Percentiles rank a stretch among this genome's conserved stretches.
Conservation (phyloP, 2,888 invertebrate genomes). For the Rhagophthalmus giganteus region DNA sequence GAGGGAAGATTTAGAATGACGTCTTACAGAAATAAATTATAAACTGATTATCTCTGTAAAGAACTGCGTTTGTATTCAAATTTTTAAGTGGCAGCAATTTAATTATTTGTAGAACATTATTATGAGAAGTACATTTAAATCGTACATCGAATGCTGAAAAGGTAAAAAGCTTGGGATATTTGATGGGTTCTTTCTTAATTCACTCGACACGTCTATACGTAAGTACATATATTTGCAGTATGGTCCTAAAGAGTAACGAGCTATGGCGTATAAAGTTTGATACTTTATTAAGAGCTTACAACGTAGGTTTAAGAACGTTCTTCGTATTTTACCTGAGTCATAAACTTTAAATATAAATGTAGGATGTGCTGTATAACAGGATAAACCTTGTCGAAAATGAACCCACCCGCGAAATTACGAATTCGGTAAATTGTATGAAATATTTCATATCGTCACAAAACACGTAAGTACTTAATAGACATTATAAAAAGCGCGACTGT, state of each 20-base stretch:
- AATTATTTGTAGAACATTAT: too few species aligned
- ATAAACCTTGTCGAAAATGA: slow-evolving; percentile 23
- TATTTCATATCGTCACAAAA: background rate
- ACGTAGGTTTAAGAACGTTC: slow-evolving; percentile 27
- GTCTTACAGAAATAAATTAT: too few species aligned
- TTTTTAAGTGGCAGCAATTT: too few species aligned
- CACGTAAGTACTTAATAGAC: background rate
- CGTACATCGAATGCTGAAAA: too few species aligned
- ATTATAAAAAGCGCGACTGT: background rate
- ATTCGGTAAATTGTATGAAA: slow-evolving; percentile 11
- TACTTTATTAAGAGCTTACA: slow-evolving; percentile 27
- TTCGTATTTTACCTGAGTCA: slow-evolving; percentile 26
- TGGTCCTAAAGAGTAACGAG: slow-evolving; percentile 20
- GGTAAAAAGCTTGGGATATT: slow-evolving; percentile 5
- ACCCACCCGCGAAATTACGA: slow-evolving; percentile 22
- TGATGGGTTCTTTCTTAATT: slow-evolving; percentile 7
- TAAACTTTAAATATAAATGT: slow-evolving; percentile 27
- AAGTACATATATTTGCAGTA: too few species aligned
- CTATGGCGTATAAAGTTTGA: slow-evolving; percentile 28
- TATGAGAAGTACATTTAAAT: too few species aligned
- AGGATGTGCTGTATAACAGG: slow-evolving; percentile 22
- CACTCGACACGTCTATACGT: too few species aligned
- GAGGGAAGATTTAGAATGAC: too few species aligned
- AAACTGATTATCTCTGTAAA: too few species aligned
- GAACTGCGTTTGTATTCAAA: too few species aligned